Percentiles rank a stretch among this genome's conserved stretches.
Evolutionary conservation across 2,113 vertebrate species (phyloP).

Genomic region (Platycercus adscitus): DNA sequence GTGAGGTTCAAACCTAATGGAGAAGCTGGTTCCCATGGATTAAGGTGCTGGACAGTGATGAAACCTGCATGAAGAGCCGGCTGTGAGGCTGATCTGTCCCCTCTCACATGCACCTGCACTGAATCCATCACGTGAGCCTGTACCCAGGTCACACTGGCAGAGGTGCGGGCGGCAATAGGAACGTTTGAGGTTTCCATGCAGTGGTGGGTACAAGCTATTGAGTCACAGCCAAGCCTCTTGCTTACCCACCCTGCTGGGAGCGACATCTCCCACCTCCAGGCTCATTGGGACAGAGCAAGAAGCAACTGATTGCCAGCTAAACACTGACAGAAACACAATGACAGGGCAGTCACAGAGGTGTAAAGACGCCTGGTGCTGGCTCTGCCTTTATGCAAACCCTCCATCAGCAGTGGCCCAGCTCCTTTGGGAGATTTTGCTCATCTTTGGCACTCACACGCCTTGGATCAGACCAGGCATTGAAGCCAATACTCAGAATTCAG

Average conservation of each 20-base stretch:
- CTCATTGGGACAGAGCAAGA: not conserved
- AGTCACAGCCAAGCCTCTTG: not conserved
- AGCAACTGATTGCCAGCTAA: rapidly evolving
- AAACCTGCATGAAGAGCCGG: not conserved
- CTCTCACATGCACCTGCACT: rapidly evolving
- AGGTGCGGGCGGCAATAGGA: rapidly evolving
- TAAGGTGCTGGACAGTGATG: not conserved
- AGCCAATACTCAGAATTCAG: rapidly evolving
- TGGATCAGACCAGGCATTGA: not conserved
- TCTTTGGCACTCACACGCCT: not conserved
- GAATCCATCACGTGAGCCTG: rapidly evolving
- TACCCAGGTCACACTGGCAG: rapidly evolving
- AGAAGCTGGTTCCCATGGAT: not conserved
- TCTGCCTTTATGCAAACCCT: not conserved
- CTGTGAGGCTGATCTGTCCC: not conserved
- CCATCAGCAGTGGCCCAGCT: rapidly evolving
- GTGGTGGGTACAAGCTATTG: not conserved
- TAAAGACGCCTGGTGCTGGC: not conserved
- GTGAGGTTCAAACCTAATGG: not conserved
- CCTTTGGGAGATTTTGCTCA: not conserved
- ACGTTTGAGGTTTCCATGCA: not conserved
- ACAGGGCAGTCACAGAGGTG: not conserved
- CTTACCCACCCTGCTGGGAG: not conserved
- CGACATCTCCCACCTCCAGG: not conserved
- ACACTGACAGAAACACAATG: rapidly evolving